Percentiles rank a stretch among this genome's conserved stretches.
Conservation (phyloP, 2,888 invertebrate species). For the Dryocosmus kuriphilus region DNA sequence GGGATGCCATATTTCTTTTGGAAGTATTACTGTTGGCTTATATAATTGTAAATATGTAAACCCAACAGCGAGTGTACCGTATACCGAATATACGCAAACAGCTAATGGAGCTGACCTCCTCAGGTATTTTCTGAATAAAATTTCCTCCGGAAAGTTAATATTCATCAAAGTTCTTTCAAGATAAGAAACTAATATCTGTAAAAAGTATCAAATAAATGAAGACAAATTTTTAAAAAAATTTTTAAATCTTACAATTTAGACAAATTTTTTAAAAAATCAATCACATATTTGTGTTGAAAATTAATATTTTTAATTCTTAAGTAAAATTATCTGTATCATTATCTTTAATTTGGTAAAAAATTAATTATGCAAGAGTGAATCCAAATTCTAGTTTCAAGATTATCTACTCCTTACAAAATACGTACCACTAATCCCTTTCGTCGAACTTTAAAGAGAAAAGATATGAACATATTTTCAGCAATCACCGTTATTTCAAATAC, state of each 20-base stretch:
- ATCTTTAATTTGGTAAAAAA: too few relatives aligned
- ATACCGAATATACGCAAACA: neutral
- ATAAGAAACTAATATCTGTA: neutral
- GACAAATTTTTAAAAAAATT: neutral
- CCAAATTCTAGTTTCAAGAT: too few relatives aligned
- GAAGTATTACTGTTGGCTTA: neutral
- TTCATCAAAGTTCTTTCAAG: neutral
- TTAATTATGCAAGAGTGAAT: too few relatives aligned
- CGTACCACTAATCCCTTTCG: neutral
- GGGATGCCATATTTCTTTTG: conserved; percentile 29
- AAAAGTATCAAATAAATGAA: neutral
- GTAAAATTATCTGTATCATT: too few relatives aligned
- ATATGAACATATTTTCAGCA: neutral
- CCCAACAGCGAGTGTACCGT: neutral
- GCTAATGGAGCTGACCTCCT: neutral
- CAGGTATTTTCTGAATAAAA: neutral
- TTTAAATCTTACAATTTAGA: neutral
- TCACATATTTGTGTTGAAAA: too few relatives aligned
- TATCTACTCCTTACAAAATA: neutral
- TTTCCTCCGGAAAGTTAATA: neutral
- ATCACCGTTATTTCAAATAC: conserved; percentile 21
- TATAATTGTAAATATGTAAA: neutral
- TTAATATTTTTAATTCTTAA: too few relatives aligned
- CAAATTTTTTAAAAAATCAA: too few relatives aligned
- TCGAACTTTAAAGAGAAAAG: neutral